Percentiles rank a stretch among this genome's conserved stretches.
Conservation (phyloP, 2,797 vertebrate species). For the Taenioides sp. region DNA sequence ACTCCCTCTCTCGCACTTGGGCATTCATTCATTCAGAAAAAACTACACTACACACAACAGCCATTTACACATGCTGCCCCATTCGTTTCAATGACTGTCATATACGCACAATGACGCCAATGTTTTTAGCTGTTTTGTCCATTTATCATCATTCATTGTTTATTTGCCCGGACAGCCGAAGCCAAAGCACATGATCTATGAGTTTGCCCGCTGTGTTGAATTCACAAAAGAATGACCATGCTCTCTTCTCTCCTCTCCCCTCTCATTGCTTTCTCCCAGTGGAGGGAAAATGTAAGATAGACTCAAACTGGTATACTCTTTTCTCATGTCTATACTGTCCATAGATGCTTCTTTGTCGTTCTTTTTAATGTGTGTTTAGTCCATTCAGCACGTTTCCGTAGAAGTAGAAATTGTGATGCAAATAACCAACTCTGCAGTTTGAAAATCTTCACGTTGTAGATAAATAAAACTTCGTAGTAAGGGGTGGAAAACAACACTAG, state of each 20-base stretch:
- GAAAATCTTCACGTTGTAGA: slow-evolving; percentile 68
- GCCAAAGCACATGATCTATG: slow-evolving; percentile 70
- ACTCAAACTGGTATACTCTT: slow-evolving; percentile 73
- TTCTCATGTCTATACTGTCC: slow-evolving; percentile 67
- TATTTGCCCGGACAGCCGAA: slow-evolving; percentile 59
- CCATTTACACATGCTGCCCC: slow-evolving; percentile 47
- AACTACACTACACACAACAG: slow-evolving; percentile 23
- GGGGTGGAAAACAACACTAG: slow-evolving; percentile 61
- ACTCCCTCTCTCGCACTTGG: slow-evolving; percentile 29
- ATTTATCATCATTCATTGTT: slow-evolving; percentile 67
- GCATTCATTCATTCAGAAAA: slow-evolving; percentile 51
- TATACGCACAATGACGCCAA: slow-evolving; percentile 65
- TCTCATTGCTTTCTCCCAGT: slow-evolving; percentile 77
- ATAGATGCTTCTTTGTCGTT: slow-evolving; percentile 57
- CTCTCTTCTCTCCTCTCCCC: slow-evolving; percentile 73
- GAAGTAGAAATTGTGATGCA: slow-evolving; percentile 68
- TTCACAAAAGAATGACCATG: slow-evolving; percentile 73
- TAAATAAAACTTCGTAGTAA: slow-evolving; percentile 60
- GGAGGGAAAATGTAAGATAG: slow-evolving; percentile 80
- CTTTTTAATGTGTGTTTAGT: slow-evolving; percentile 59
- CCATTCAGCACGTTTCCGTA: slow-evolving; percentile 70
- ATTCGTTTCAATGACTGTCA: slow-evolving; percentile 66
- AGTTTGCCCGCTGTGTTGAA: slow-evolving; percentile 70
- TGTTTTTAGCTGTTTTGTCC: slow-evolving; percentile 70
- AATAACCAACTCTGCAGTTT: slow-evolving; percentile 71